Base-by-base conservation (phyloP, 2,888 invertebrate species). In the Brenthis daphne region DNA sequence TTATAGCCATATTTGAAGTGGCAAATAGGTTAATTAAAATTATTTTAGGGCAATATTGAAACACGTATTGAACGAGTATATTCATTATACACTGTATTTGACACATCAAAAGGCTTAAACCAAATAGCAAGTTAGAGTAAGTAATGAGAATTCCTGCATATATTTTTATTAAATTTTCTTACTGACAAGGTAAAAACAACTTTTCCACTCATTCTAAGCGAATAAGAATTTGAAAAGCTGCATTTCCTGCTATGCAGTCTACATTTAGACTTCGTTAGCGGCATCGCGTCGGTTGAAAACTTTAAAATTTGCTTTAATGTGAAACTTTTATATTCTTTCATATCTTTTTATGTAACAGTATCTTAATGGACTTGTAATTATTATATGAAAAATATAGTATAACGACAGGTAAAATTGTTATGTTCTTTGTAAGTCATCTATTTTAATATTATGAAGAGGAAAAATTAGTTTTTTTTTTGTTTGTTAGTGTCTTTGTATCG, bases 121-220 rank as follows among this genome's bases (percentile, higher is more conserved):
- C 20, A 20, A 57, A 37, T 50, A 56, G 37, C 60, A 67, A 66
- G 54, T 66, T 58, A 61, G 50, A 50, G 51, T 43, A 37, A 24
- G 50, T 48, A 54, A 29, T 2, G 50, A n/a, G 43, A 65, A 56
- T 65, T 50, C 53, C 65, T 56, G 55, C 53, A 61, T 57, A 65
- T 60, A 51, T 61, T 65, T 60, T 65, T 51, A 61, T 69, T 69
- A 69, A 65, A 65, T 56, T 69, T 65, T 69, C 57, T 50, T 51
- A 16, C 13, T 8, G 51, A 51, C 51, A 33, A 68, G 24, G 54
- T 56, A 4, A 55, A 29, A 47, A 57, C 56, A 60, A 65, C 51
- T 55, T 69, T 65, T 56, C 51, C 60, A 57, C 61, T 69, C 60
- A 51, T 61, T 69, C 65, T 65, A 61, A 65, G 68, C 50, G 65